Evolutionary conservation across 2,797 vertebrate genomes (phyloP).

Genomic region (Chiroxiphia lanceolata): DNA sequence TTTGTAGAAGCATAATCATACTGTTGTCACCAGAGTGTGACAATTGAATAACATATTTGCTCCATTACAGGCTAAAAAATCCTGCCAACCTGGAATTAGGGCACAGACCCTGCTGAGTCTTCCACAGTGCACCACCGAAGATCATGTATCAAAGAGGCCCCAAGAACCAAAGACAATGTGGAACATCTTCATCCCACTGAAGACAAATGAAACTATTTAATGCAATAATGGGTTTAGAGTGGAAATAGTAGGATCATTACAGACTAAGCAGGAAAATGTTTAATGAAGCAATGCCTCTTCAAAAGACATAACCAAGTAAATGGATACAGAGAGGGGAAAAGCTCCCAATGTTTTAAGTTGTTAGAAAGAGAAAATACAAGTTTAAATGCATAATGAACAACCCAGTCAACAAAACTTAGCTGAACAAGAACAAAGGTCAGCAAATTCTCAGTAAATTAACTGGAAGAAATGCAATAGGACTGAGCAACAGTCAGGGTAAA

Average conservation of each 20-base stretch:
- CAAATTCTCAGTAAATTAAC: conserved; percentile 27
- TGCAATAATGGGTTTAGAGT: background rate
- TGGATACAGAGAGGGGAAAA: background rate
- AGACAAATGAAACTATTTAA: background rate
- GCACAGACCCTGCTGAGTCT: background rate
- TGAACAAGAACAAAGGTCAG: conserved; percentile 17
- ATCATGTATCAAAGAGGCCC: background rate
- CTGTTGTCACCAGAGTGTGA: background rate
- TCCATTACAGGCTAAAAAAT: background rate
- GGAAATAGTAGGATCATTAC: background rate
- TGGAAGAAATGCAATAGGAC: background rate
- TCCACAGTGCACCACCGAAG: background rate
- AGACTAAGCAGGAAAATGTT: background rate
- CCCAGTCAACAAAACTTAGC: conserved; percentile 1
- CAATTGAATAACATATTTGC: background rate
- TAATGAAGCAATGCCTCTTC: conserved; percentile 34
- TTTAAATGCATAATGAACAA: conserved; percentile 30
- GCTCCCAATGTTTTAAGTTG: background rate
- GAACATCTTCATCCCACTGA: background rate
- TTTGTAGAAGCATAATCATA: background rate
- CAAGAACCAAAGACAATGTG: background rate
- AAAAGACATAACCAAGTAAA: conserved; percentile 5
- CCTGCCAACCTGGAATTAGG: background rate
- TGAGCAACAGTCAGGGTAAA: background rate
- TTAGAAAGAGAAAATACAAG: conserved; percentile 6